Percentiles rank a stretch among this genome's conserved stretches.
Evolutionary conservation across 2,113 vertebrate species (phyloP).

Genomic region (Nematolebias whitei): DNA sequence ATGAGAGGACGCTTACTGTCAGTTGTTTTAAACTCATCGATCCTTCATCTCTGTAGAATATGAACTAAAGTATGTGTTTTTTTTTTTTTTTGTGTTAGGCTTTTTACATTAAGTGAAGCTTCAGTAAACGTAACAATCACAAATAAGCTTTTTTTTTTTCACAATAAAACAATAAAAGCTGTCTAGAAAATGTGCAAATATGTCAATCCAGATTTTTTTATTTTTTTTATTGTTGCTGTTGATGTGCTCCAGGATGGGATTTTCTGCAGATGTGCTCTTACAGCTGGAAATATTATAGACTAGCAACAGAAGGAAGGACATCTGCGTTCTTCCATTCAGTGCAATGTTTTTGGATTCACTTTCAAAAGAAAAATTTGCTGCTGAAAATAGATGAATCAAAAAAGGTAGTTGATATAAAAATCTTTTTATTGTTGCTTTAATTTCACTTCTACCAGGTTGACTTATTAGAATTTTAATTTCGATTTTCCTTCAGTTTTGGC

Average conservation of each 20-base stretch:
- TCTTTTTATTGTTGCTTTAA: too few relatives aligned
- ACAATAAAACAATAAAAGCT: not conserved
- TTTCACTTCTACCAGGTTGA: too few relatives aligned
- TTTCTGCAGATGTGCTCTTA: not conserved
- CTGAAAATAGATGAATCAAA: too few relatives aligned
- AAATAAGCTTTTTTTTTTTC: too few relatives aligned
- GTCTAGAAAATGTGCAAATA: not conserved
- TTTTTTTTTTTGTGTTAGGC: not conserved
- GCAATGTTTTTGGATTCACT: not conserved
- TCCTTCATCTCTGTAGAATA: not conserved
- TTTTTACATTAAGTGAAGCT: too few relatives aligned
- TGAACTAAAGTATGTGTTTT: not conserved
- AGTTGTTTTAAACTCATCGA: not conserved
- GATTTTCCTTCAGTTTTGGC: too few relatives aligned
- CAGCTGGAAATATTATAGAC: not conserved
- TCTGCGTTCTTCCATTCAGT: not conserved
- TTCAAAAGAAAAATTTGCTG: not conserved
- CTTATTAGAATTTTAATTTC: too few relatives aligned
- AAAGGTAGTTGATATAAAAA: too few relatives aligned
- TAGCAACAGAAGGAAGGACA: not conserved
- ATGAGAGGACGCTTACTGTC: slow-evolving; percentile 7
- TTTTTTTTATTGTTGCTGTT: too few relatives aligned
- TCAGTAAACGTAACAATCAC: too few relatives aligned
- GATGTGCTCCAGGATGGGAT: not conserved
- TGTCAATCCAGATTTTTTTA: too few relatives aligned